Evolutionary conservation across 2,888 invertebrate genomes (phyloP), one percentile per base, ranked within the genome.

Genomic region (Bursaphelenchus okinawaensis): DNA sequence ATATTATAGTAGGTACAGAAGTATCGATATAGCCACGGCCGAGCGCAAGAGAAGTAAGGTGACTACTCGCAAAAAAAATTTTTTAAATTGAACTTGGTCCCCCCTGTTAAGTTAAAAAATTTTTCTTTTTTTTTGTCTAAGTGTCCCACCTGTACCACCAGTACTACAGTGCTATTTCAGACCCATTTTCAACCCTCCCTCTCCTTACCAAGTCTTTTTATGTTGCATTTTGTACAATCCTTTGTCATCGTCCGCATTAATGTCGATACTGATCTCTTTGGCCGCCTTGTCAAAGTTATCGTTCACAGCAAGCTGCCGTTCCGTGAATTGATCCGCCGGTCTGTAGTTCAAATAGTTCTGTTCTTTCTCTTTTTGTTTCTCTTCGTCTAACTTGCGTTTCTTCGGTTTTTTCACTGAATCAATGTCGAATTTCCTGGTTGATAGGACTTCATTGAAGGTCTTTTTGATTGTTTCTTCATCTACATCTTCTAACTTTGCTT

Each of bases 261-360:
- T 84, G 82, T 95, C 94, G 72, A 96, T 85, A 75, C 90, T 88
- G 0, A 89, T 91, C 24, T 87, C 87, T 55, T 88, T 87, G 0
- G 91, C 92, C 75, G 92, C 90, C 31, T 87, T 87, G 73, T 89
- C 88, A 86, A 95, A 95, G 62, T 51, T 59, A 63, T 71, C 62
- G 28, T 76, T 72, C 16, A 80, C 65, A 19, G 74, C 75, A 29
- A 80, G 62, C 50, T 72, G 78, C 8, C 68, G 52, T 60, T 81
- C 80, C 6, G 77, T 62, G 52, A 64, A 62, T 28, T 73, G 70
- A 62, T 81, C 80, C 0, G 72, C 58, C 4, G 80, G 71, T 1
- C 62, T 61, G 58, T 81, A 81, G 6, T 75, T 60, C 22, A 80
- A 65, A 68, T 74, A 80, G 68, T 79, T 75, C 51, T 72, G 68